Evolutionary conservation across 2,797 vertebrate species (phyloP).

Genomic region (Lerista edwardsae): DNA sequence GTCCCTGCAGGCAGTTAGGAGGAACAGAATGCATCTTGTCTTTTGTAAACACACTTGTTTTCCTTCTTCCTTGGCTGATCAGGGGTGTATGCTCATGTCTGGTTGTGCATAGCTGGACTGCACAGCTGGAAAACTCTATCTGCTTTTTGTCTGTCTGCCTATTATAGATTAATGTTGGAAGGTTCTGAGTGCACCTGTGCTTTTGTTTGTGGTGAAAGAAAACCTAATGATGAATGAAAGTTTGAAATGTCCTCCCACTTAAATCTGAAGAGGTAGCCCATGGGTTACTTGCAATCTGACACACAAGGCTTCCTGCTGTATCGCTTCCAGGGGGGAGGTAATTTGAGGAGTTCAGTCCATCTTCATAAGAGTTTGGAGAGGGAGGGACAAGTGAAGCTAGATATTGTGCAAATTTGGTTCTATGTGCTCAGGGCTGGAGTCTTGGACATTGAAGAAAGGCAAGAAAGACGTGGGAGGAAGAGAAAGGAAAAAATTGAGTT

Average conservation of each 20-base stretch:
- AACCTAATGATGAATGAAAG: background rate
- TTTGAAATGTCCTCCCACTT: background rate
- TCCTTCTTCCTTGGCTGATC: too few species aligned
- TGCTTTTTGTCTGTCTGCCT: background rate
- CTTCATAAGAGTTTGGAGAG: background rate
- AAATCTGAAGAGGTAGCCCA: background rate
- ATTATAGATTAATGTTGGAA: too few species aligned
- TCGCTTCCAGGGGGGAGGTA: background rate
- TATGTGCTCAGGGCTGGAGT: background rate
- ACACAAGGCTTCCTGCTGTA: conserved; percentile 14
- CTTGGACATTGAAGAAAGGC: fast-evolving
- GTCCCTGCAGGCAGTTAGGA: background rate
- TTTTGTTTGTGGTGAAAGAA: background rate
- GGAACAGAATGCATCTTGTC: background rate
- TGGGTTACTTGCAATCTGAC: background rate
- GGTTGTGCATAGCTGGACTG: background rate
- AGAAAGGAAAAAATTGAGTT: background rate
- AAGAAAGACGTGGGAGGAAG: background rate
- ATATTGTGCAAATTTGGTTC: fast-evolving
- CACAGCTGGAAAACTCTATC: background rate
- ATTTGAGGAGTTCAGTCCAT: background rate
- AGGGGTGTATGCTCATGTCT: conserved; percentile 5
- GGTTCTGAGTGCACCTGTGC: too few species aligned
- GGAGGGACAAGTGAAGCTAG: fast-evolving
- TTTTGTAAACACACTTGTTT: background rate